phyloP scores from a whole-genome alignment of 1,140 invertebrate species.

The Mactra quadrangularis region DNA sequence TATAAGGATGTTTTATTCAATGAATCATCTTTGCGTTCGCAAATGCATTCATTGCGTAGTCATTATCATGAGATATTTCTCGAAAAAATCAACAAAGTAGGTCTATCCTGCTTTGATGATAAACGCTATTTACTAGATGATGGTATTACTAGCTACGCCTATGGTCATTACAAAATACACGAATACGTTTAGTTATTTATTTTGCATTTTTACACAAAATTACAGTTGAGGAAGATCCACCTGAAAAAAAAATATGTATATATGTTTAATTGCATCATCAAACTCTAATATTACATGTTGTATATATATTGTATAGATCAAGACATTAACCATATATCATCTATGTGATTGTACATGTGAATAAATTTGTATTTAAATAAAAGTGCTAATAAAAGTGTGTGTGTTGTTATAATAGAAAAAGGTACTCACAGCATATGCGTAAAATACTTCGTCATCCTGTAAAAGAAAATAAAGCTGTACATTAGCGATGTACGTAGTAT shows the following conservation, averaged over 20 bases:
- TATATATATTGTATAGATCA: not conserved
- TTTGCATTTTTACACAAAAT: not conserved
- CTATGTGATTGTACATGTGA: too few species aligned
- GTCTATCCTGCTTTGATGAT: slow-evolving; percentile 27
- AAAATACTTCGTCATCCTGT: too few species aligned
- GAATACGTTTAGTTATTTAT: not conserved
- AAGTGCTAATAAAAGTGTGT: too few species aligned
- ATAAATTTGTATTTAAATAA: too few species aligned
- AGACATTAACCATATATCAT: not conserved
- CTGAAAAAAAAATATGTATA: not conserved
- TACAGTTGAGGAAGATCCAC: not conserved
- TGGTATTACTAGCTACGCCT: slow-evolving; percentile 18
- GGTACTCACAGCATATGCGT: too few species aligned
- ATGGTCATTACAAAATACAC: slow-evolving; percentile 37
- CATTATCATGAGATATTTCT: not conserved
- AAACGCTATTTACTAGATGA: slow-evolving; percentile 23
- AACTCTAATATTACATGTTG: not conserved
- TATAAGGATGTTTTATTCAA: slow-evolving; percentile 4
- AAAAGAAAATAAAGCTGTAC: too few species aligned
- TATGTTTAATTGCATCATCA: not conserved
- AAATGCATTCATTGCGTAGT: not conserved
- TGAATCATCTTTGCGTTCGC: too few species aligned
- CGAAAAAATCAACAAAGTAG: slow-evolving; percentile 25
- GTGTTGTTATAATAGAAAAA: too few species aligned
- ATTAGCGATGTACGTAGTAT: too few species aligned